Evolutionary conservation across 2,888 invertebrate species (phyloP), one percentile per base, ranked within the genome.

Genomic region (Terebella lapidaria): DNA sequence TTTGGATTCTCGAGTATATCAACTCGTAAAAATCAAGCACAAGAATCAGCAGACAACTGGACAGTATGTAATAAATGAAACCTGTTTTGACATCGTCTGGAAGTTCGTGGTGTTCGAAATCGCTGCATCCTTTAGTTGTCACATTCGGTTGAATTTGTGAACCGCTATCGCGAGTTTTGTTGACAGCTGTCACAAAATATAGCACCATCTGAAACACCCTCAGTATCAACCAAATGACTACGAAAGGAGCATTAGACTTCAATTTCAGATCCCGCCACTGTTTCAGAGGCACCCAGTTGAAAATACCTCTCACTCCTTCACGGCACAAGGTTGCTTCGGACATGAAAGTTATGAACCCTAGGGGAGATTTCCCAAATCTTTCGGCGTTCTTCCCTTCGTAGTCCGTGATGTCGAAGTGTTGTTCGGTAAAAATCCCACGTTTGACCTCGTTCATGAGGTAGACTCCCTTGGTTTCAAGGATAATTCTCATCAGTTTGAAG

Each of bases 331-430:
- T 35, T 10, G 10, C n/a, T 10, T 35, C n/a, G 10, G 42, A 15
- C 42, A 35, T 35, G n/a, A 35, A 35, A n/a, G 42, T 35, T 10
- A 35, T 10, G 42, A 35, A 35, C 42, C 10, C 42, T n/a, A 35
- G 42, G 10, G 42, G 42, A 15, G 42, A 35, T n/a, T 35, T 35
- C 10, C 42, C 42, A n/a, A 10, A n/a, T 35, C 42, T 10, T n/a
- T 10, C n/a, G 10, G 42, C 10, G 10, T 10, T 15, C 10, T 15
- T 15, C 10, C 42, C n/a, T 22, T 55, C 55, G 24, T 55, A 55
- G 5, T 55, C 55, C n/a, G 55, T 55, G 20, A 55, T 55, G 29
- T 55, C 55, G 29, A 30, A 55, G 30, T 35, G 35, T 28, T 22
- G 30, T 20, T 55, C 29, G 28, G 25, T 29, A 4, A 20, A 22